Evolutionary conservation across 37 sponge, comb jelly and placozoan species (phyloP), one percentile per base, ranked within the genome.

Genomic region (Ianthella basta): DNA sequence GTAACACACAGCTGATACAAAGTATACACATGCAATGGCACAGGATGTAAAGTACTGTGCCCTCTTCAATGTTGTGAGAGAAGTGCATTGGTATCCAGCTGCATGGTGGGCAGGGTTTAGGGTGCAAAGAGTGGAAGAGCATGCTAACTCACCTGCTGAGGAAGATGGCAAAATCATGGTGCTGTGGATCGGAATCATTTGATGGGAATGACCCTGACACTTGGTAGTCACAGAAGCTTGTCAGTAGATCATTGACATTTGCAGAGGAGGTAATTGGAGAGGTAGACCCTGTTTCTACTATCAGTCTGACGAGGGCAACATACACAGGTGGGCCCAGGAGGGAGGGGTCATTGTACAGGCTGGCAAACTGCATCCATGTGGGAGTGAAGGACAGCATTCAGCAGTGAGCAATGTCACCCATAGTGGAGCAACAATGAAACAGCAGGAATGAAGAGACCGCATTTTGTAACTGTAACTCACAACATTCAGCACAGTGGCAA

Each of bases 171-270:
- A 44, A 29, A 50, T 78, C 79, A 78, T 78, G 55, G 25, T 78
- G 79, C 50, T 44, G 27, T 36, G 79, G 79, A 78, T 38, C 24
- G 21, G 79, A 41, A 15, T 78, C 79, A 20, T 38, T 54, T 78
- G 25, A 36, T 24, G 25, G 25, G 8, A 44, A 44, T 8, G 32
- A 38, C 3, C 10, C 29, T 23, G 79, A 34, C 32, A n/a, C 27
- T 44, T 78, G 79, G 25, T 44, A 78, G 32, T 38, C 12, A 40
- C 79, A 78, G 37, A 78, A 78, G 4, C 40, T 50, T 1, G 39
- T 50, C 54, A 78, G 55, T 4, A 44, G 50, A 25, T 38, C 55
- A 23, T 36, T 5, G 50, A 25, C 79, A 41, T 78, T 40, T 61
- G 27, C 29, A 61, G 64, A 61, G 3, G 27, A 13, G 29, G 12